phyloP scores from a whole-genome alignment of 2,113 vertebrate genomes.

The Danionella cerebrum region DNA sequence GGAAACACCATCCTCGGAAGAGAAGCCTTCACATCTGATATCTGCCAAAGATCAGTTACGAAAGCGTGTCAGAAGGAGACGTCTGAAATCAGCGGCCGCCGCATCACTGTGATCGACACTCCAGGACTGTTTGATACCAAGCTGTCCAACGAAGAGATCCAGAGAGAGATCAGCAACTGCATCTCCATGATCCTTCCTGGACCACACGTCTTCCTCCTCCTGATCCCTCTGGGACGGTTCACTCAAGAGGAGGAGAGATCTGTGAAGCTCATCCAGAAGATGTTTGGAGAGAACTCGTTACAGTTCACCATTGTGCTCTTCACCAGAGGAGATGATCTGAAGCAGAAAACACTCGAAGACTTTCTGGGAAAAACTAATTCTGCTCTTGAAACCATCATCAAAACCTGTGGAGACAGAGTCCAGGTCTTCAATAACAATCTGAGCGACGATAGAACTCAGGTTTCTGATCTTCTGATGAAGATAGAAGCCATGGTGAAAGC shows the following conservation, averaged over 20 bases:
- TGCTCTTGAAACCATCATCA: fast-evolving
- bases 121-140: background rate
- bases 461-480: background rate
- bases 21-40: fast-evolving
- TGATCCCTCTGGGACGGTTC: background rate
- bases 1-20: background rate
- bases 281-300: background rate
- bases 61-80: background rate
- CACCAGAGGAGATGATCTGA: background rate
- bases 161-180: background rate
- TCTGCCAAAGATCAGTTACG: background rate
- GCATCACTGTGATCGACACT: background rate
- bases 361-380: background rate
- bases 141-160: fast-evolving
- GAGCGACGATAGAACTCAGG: background rate
- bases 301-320: background rate
- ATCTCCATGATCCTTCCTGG: background rate
- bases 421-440: background rate
- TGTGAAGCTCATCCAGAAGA: background rate
- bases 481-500: background rate
- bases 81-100: background rate
- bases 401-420: background rate
- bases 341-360: background rate
- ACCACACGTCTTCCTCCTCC: background rate
- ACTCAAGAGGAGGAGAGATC: background rate